Conservation (phyloP, 2,888 invertebrate species). For the Leistus spinibarbis region DNA sequence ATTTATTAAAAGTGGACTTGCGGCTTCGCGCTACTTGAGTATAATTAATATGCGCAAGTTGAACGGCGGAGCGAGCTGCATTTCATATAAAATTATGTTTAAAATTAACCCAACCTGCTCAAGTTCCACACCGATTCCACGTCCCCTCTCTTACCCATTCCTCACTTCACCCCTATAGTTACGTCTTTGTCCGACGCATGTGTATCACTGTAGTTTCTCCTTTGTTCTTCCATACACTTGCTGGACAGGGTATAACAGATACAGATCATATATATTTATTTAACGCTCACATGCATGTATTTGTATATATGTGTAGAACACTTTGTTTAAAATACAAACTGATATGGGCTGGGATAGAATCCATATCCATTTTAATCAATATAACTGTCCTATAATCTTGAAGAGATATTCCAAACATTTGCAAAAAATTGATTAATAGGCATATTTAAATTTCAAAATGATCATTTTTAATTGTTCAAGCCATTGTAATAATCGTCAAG, state of each 20-base stretch:
- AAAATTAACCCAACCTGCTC: conserved; percentile 36
- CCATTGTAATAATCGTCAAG: too few relatives aligned
- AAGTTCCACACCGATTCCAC: neutral
- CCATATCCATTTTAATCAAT: too few relatives aligned
- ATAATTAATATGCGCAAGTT: conserved; percentile 46
- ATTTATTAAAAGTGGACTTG: conserved; percentile 47
- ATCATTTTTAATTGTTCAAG: too few relatives aligned
- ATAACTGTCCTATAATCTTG: too few relatives aligned
- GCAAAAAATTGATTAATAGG: too few relatives aligned
- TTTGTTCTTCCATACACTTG: neutral
- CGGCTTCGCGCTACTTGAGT: conserved; percentile 43
- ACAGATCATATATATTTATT: neutral
- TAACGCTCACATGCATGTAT: too few relatives aligned
- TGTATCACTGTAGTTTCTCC: neutral
- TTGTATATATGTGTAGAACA: too few relatives aligned
- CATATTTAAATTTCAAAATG: too few relatives aligned
- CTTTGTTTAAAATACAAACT: too few relatives aligned
- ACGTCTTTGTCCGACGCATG: neutral
- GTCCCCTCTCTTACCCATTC: neutral
- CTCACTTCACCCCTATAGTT: conserved; percentile 8
- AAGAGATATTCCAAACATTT: too few relatives aligned
- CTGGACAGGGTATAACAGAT: neutral
- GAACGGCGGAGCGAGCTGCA: conserved; percentile 23
- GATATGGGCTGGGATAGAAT: too few relatives aligned
- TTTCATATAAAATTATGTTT: conserved; percentile 39